Percentiles rank a stretch among this genome's conserved stretches.
These are phyloP conservation scores for Ptychoptera contaminata DNA, from an alignment of 2,888 invertebrate genomes.

Conservation along the genomic window DNA sequence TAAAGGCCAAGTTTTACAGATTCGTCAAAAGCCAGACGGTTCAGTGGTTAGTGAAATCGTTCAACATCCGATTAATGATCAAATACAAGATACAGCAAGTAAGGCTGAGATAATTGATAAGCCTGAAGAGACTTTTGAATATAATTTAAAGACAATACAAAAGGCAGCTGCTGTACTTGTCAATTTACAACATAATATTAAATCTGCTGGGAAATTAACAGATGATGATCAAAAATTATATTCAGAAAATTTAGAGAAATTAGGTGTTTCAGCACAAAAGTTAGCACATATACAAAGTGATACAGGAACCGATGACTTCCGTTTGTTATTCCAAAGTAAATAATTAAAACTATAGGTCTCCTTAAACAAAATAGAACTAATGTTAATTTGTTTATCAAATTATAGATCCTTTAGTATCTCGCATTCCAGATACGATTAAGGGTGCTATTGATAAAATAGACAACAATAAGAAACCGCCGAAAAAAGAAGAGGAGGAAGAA, in stretches of 20 bases:
- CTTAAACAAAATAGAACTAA: not conserved
- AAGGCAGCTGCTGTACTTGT: slow-evolving; percentile 40
- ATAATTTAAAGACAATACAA: slow-evolving; percentile 42
- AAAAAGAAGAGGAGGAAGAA: slow-evolving; percentile 17
- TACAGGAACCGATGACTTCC: slow-evolving; percentile 35
- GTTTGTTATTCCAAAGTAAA: slow-evolving; percentile 25
- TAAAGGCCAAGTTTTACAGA: slow-evolving; percentile 49
- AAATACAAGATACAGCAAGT: slow-evolving; percentile 12
- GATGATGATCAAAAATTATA: slow-evolving; percentile 39
- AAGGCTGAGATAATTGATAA: slow-evolving; percentile 7
- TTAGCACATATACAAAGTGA: slow-evolving; percentile 36
- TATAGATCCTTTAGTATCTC: not conserved
- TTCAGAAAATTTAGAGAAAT: slow-evolving; percentile 36
- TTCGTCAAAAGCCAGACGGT: slow-evolving; percentile 38
- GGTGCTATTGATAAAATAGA: not conserved
- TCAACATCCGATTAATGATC: slow-evolving; percentile 10
- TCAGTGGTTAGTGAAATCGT: slow-evolving; percentile 33
- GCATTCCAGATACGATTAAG: not conserved
- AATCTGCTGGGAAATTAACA: slow-evolving; percentile 38
- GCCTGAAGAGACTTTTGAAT: slow-evolving; percentile 25
- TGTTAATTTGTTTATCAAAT: not conserved
- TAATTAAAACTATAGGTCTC: not conserved
- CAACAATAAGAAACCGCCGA: slow-evolving; percentile 4
- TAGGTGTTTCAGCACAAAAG: slow-evolving; percentile 41
- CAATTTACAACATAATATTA: slow-evolving; percentile 43